A percentile compares a stretch with the other conserved stretches of the same genome.
Conservation (phyloP, 2,113 vertebrate genomes). For the Chrysemys picta region DNA sequence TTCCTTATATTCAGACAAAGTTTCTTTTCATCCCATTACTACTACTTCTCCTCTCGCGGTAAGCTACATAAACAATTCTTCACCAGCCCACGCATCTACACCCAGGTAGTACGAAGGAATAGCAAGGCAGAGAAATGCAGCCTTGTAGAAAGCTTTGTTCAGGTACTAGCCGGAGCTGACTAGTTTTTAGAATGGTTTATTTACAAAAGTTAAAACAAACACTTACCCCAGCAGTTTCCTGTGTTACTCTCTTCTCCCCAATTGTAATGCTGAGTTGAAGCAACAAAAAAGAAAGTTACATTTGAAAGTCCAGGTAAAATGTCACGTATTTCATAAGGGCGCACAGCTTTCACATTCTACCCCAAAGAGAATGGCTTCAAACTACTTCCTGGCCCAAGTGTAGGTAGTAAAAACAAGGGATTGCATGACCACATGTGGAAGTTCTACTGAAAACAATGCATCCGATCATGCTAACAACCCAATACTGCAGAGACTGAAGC, state of each 20-base stretch:
- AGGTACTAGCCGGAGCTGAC: constrained; percentile 13
- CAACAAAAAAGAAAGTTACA: not conserved
- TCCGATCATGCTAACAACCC: constrained; percentile 1
- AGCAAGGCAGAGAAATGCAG: not conserved
- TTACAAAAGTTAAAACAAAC: constrained; percentile 16
- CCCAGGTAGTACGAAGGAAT: not conserved
- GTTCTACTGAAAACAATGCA: not conserved
- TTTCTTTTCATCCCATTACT: not conserved
- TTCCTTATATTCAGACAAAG: not conserved
- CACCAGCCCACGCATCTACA: not conserved
- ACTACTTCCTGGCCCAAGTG: not conserved
- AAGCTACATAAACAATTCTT: not conserved
- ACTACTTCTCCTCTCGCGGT: not conserved
- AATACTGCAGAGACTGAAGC: not conserved
- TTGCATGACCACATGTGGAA: not conserved
- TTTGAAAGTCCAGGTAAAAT: not conserved
- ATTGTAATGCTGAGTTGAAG: not conserved
- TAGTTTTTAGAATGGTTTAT: constrained; percentile 34
- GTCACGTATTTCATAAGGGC: not conserved
- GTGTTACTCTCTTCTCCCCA: not conserved
- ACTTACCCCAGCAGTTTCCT: not conserved
- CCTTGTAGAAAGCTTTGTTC: not conserved
- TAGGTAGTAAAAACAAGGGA: not conserved
- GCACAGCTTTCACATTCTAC: not conserved
- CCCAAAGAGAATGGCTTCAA: not conserved